Conservation (phyloP, 1,140 invertebrate species). For the Meloidogyne exigua region DNA sequence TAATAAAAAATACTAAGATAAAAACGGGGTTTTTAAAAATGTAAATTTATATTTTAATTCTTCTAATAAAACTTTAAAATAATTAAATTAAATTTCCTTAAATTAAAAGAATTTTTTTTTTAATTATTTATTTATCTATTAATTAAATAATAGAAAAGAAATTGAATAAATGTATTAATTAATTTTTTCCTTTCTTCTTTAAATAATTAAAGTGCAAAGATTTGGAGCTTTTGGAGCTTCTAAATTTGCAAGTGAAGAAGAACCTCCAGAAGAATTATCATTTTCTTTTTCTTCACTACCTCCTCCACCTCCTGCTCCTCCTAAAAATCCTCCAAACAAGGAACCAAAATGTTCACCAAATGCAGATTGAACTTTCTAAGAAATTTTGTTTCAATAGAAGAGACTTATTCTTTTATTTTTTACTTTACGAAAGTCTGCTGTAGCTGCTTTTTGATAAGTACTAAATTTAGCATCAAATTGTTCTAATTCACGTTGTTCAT, state of each 20-base stretch:
- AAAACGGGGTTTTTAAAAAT: too few relatives aligned
- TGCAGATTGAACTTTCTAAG: conserved; percentile 39
- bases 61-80: too few relatives aligned
- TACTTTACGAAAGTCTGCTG: conserved; percentile 32
- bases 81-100: too few relatives aligned
- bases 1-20: too few relatives aligned
- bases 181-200: conserved; percentile 7
- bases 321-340: conserved; percentile 28
- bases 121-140: too few relatives aligned
- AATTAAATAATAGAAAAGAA: too few relatives aligned
- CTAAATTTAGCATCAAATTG: conserved; percentile 50
- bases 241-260: conserved; percentile 17
- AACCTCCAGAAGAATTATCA: conserved; percentile 10
- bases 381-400: too few relatives aligned
- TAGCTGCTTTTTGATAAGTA: conserved; percentile 45
- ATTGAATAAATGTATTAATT: too few relatives aligned
- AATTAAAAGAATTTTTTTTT: too few relatives aligned
- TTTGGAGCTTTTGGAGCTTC: conserved; percentile 47
- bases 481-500: conserved; percentile 51
- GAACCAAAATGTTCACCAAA: conserved; percentile 45
- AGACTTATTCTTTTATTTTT: not conserved
- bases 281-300: conserved; percentile 24
- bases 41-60: too few relatives aligned
- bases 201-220: conserved; percentile 51
- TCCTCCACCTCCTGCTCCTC: conserved; percentile 27